phyloP scores from a whole-genome alignment of 2,113 vertebrate species.

The Rhinichthys klamathensis region DNA sequence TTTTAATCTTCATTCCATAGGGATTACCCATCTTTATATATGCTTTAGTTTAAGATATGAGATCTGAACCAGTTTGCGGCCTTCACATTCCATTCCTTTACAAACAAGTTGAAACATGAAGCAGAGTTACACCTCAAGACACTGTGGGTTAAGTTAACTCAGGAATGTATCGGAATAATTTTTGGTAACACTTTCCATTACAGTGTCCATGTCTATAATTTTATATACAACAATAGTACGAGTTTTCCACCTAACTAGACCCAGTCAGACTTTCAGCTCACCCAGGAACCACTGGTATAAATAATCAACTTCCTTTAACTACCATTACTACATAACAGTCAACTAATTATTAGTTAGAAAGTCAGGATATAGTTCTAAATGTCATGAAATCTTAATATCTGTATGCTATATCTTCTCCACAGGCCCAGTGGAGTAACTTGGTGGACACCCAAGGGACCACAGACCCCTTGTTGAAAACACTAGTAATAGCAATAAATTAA shows the following conservation, averaged over 20 bases:
- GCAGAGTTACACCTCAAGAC: conserved; percentile 14
- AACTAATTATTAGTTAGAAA: background rate
- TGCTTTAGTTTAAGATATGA: conserved; percentile 4
- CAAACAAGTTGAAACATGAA: conserved; percentile 50
- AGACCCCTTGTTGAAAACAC: background rate
- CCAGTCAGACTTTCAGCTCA: background rate
- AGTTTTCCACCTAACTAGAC: background rate
- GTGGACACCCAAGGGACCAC: background rate
- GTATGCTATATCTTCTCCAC: background rate
- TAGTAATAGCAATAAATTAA: background rate
- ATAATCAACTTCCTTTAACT: no score
- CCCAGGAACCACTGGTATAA: background rate
- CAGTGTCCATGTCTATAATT: background rate
- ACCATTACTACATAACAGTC: background rate
- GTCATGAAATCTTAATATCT: background rate
- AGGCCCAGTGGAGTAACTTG: background rate
- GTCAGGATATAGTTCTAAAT: background rate
- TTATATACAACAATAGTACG: background rate
- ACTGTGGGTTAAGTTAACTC: background rate
- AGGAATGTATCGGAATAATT: background rate
- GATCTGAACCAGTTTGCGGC: background rate
- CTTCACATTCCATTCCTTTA: conserved; percentile 51
- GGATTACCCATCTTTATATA: background rate
- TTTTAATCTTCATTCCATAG: background rate
- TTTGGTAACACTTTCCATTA: background rate